Percentiles rank a stretch among this genome's conserved stretches.
Evolutionary conservation across 2,797 vertebrate species (phyloP).

Genomic region (Oceanodroma leucorhoa): DNA sequence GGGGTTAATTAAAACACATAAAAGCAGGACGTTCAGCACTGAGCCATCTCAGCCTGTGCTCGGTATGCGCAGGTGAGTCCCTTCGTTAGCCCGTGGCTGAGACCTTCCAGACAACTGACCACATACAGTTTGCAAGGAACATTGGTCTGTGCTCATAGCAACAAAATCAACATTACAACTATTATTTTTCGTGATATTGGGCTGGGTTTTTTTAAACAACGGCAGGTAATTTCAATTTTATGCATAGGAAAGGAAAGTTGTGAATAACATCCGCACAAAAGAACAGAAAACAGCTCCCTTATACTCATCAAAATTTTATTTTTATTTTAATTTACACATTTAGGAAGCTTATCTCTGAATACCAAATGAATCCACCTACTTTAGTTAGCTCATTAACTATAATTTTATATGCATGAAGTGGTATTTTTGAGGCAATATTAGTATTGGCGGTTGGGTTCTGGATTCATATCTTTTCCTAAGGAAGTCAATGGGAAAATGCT

Average conservation of each 20-base stretch:
- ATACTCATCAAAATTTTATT: neutral
- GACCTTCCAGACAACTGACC: neutral
- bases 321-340: constrained; percentile 27
- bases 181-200: neutral
- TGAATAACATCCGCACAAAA: neutral
- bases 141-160: neutral
- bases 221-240: neutral
- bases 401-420: constrained; percentile 7
- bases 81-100: neutral
- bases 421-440: constrained; percentile 3
- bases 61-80: neutral
- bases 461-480: neutral
- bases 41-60: neutral
- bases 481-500: constrained; percentile 1
- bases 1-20: neutral
- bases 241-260: neutral
- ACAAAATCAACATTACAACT: neutral
- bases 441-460: neutral
- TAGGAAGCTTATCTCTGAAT: constrained; percentile 32
- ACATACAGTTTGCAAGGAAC: fast-evolving
- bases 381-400: constrained; percentile 7
- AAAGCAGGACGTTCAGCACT: neutral
- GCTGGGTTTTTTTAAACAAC: neutral
- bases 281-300: neutral
- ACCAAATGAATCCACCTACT: constrained; percentile 23